Conservation (phyloP, 2,113 vertebrate species). For the Prochilodus magdalenae region DNA sequence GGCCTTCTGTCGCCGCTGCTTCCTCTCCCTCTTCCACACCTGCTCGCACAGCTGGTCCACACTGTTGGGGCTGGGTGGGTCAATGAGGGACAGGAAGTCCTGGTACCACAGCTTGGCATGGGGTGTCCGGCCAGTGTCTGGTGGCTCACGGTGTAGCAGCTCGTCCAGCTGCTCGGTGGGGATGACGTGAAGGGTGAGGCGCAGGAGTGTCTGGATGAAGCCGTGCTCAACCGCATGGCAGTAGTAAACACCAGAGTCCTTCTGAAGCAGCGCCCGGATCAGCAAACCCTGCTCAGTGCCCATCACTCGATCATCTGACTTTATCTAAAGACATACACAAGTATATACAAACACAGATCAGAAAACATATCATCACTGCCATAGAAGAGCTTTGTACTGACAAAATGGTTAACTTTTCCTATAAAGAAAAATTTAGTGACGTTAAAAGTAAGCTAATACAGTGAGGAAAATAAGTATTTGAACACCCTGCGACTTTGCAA, state of each 20-base stretch:
- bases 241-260: conserved; percentile 89
- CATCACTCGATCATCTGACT: conserved; percentile 85
- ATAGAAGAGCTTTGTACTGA: no score
- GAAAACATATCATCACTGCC: not conserved
- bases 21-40: conserved; percentile 96
- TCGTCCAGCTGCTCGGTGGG: conserved; percentile 90
- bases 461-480: no score
- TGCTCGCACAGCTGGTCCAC: conserved; percentile 99
- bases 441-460: no score
- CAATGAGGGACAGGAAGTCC: conserved; percentile 97
- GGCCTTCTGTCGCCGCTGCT: conserved; percentile 89
- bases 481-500: no score
- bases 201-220: conserved; percentile 93
- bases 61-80: conserved; percentile 93
- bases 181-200: conserved; percentile 93
- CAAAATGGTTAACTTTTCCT: no score
- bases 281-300: conserved; percentile 92
- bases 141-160: conserved; percentile 83
- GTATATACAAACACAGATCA: conserved; percentile 3
- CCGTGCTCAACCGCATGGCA: conserved; percentile 96
- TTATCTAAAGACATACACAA: conserved; percentile 76
- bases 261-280: conserved; percentile 85
- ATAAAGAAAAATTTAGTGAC: no score
- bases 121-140: conserved; percentile 72
- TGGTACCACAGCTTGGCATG: conserved; percentile 95